Evolutionary conservation across 2,113 vertebrate species (phyloP).

Genomic region (Varanus salvator): DNA sequence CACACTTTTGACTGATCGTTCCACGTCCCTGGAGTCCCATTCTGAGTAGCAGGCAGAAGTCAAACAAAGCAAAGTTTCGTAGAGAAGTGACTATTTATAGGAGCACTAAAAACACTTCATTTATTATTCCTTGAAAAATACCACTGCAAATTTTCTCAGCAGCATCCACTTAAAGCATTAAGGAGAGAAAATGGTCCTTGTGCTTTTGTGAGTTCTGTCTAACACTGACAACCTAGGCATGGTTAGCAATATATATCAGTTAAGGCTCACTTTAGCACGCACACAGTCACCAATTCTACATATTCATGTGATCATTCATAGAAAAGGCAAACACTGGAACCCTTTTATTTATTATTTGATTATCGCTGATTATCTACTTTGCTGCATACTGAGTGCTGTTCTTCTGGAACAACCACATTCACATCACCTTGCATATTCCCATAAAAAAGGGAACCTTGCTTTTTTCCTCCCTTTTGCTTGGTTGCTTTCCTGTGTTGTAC

Average conservation of each 20-base stretch:
- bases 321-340: not conserved
- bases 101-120: slow-evolving; percentile 12
- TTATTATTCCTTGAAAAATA: slow-evolving; percentile 19
- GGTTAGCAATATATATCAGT: not conserved
- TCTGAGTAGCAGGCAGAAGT: not conserved
- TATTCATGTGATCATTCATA: not conserved
- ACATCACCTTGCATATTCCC: too few relatives aligned
- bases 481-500: not conserved
- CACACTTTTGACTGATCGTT: slow-evolving; percentile 10
- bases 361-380: not conserved
- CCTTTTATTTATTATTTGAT: not conserved
- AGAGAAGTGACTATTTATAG: slow-evolving; percentile 11
- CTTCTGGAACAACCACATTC: too few relatives aligned
- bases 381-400: too few relatives aligned
- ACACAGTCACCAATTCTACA: not conserved
- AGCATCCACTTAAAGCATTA: not conserved
- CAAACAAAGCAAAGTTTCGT: slow-evolving; percentile 26
- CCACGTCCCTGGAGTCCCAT: slow-evolving; percentile 4
- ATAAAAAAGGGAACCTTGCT: not conserved
- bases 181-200: not conserved
- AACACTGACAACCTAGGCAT: not conserved
- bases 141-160: slow-evolving; percentile 13
- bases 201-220: not conserved
- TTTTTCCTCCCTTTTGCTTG: not conserved
- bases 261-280: not conserved